These are phyloP conservation scores for Leptopilina syphax DNA, from an alignment of 2,888 invertebrate species.

Conservation along the genomic window DNA sequence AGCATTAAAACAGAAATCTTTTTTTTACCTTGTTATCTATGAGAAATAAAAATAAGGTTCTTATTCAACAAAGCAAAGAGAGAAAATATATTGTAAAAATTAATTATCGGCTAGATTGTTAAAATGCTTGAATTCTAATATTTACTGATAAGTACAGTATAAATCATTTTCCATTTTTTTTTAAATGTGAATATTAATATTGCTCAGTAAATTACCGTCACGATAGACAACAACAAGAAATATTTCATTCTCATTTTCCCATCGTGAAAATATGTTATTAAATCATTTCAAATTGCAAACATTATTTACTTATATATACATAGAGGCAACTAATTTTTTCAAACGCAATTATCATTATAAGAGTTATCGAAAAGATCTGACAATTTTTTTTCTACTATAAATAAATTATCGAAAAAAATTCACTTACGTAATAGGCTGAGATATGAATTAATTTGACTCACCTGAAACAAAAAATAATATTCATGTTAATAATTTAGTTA, in stretches of 20 bases:
- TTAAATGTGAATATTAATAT: conserved; percentile 6
- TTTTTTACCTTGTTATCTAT: background rate
- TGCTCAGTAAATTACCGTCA: background rate
- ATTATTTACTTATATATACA: background rate
- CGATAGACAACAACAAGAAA: background rate
- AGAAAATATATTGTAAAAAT: background rate
- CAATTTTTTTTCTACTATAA: background rate
- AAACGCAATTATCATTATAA: background rate
- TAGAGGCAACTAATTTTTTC: background rate
- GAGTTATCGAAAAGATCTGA: background rate
- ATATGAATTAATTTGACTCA: conserved; percentile 8
- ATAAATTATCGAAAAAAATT: background rate
- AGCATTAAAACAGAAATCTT: background rate
- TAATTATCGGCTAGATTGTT: background rate
- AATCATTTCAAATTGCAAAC: background rate
- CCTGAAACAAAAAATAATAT: conserved; percentile 34
- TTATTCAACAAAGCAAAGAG: background rate
- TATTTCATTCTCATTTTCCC: background rate
- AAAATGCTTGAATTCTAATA: conserved; percentile 2
- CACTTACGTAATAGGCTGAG: conserved; percentile 1
- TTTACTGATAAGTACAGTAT: background rate
- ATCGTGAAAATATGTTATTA: background rate
- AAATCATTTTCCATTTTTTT: conserved; percentile 2
- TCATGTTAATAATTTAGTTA: background rate
- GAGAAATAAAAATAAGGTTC: too few relatives aligned